Conservation (phyloP, 2,113 vertebrate species). For the Cyanistes caeruleus region DNA sequence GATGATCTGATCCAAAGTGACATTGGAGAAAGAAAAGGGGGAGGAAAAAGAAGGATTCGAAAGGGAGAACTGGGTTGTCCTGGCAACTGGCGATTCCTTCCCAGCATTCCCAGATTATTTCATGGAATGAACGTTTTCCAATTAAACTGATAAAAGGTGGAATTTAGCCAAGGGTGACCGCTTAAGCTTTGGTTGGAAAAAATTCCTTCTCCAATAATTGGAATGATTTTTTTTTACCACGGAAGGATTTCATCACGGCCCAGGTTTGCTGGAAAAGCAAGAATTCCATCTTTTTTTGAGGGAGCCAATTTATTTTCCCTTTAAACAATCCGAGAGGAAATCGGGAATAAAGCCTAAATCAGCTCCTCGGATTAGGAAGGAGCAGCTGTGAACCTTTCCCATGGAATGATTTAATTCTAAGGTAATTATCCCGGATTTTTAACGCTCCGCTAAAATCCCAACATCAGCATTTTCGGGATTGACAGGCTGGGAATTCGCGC, state of each 20-base stretch:
- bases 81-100: slow-evolving; percentile 33
- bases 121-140: neutral
- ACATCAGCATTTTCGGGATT: neutral
- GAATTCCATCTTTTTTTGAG: neutral
- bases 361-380: neutral
- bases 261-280: neutral
- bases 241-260: neutral
- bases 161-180: neutral
- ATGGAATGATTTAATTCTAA: neutral
- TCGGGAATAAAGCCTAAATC: neutral
- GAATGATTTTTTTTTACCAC: neutral
- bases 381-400: neutral
- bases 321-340: neutral
- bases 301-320: neutral
- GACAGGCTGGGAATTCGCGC: neutral
- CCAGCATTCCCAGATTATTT: neutral
- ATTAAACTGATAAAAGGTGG: slow-evolving; percentile 5
- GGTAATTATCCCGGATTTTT: neutral
- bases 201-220: neutral
- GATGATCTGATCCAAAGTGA: slow-evolving; percentile 56
- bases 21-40: neutral
- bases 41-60: neutral
- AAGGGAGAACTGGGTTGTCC: neutral
- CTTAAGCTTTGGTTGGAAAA: neutral
- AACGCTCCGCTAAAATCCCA: neutral